phyloP scores from a whole-genome alignment of 2,797 vertebrate species.

The Pogoniulus pusillus region DNA sequence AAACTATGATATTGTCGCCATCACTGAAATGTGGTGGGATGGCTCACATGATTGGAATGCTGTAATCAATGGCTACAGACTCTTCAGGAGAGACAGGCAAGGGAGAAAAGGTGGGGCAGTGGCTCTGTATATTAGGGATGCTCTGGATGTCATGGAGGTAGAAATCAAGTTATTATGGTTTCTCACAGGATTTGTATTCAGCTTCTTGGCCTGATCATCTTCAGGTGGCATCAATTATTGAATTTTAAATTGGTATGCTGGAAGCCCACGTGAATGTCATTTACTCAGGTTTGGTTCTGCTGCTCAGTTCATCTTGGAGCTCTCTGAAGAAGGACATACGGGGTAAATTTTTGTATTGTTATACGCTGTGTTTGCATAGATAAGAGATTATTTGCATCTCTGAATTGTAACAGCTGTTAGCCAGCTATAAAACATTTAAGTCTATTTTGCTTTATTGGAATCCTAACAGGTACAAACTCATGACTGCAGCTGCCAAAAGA shows the following conservation, averaged over 20 bases:
- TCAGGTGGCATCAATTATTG: neutral
- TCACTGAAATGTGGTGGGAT: no score
- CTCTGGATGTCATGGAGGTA: no score
- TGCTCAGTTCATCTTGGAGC: neutral
- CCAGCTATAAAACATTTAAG: neutral
- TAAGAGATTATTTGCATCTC: neutral
- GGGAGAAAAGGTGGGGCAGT: no score
- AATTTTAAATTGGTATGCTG: neutral
- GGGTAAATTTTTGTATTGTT: neutral
- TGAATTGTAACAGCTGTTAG: constrained; percentile 1
- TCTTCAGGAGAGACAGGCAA: no score
- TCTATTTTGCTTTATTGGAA: neutral
- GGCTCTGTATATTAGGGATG: no score
- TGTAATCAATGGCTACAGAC: no score
- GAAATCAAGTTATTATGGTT: no score
- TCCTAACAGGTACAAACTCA: neutral
- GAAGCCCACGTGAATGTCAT: neutral
- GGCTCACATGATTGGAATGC: no score
- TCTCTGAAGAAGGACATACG: neutral
- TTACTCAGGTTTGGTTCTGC: no score
- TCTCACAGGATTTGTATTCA: neutral
- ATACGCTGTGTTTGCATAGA: neutral
- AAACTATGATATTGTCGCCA: no score
- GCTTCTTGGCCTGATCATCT: neutral
- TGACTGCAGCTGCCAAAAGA: neutral